Base-by-base conservation (phyloP, 2,797 vertebrate genomes). In the Syndactyla subalaris region DNA sequence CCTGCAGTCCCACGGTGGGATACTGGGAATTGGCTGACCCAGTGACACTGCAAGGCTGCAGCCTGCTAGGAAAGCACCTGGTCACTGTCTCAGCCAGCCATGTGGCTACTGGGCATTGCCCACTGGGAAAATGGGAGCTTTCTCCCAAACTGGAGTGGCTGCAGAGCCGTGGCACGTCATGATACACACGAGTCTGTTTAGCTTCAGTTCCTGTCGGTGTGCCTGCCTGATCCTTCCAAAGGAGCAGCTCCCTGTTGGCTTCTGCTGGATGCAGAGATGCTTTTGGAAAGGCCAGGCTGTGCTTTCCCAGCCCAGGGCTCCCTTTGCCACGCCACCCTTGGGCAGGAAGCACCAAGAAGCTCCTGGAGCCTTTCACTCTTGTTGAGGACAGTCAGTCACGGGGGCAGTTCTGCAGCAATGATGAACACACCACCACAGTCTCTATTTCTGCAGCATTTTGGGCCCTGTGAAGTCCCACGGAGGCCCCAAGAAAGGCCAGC, bases 401-500 rank as follows among this genome's bases (percentile, higher is more conserved):
- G 62, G 58, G 43, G 17, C 52, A 36, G 52, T 48, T 41, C 20
- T 13, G 39, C 66, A 86, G 51, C 19, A 79, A 22, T 6, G 63
- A 57, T 3, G n/a, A 81, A 39, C 55, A 52, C 85, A 79, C 66
- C 62, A 7, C 67, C 57, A 46, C 38, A 48, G 3, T 7, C 54
- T 36, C 29, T 9, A 38, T 32, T 90, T 61, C 88, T 63, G 14
- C 65, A 41, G 85, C 1, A 0, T 62, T 85, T 74, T 75, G 43
- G 79, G 88, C 72, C 89, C 15, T 55, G 87, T 19, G 10, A 7
- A 45, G 59, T 63, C 92, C 92, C 45, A 1, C 19, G 7, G 54
- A 91, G 90, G 81, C 86, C 88, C 72, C 88, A 23, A 14, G 68
- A 9, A 88, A 92, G 80, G 46, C 38, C 88, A 62, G 24, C 82